These are phyloP conservation scores for Timandra comae DNA, from an alignment of 2,888 invertebrate species.

Conservation along the genomic window DNA sequence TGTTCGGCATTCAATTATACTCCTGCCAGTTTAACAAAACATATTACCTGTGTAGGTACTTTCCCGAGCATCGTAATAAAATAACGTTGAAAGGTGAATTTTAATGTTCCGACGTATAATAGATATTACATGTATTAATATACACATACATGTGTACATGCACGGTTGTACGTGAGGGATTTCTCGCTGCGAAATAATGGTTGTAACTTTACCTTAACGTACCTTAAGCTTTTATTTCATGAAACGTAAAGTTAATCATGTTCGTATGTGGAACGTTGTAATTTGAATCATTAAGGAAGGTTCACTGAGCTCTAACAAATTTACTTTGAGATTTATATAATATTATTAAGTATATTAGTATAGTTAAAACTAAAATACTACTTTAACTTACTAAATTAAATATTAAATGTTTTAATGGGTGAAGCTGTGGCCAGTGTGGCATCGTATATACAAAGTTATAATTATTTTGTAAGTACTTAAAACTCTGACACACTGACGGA, in stretches of 20 bases:
- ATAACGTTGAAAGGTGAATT: conserved; percentile 15
- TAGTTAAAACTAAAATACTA: too few species aligned
- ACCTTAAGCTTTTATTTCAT: conserved; percentile 9
- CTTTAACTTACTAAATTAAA: too few species aligned
- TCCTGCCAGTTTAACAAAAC: conserved; percentile 29
- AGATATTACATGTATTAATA: conserved; percentile 7
- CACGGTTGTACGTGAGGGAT: conserved; percentile 2
- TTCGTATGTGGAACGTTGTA: conserved; percentile 1
- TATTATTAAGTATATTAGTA: too few species aligned
- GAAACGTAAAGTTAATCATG: conserved; percentile 7
- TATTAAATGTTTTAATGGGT: too few species aligned
- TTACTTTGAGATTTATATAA: not conserved
- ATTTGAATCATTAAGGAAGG: conserved; percentile 4
- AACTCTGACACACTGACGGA: too few species aligned
- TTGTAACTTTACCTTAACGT: conserved; percentile 9
- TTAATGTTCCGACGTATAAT: conserved; percentile 12
- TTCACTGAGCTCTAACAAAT: too few species aligned
- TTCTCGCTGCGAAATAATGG: conserved; percentile 11
- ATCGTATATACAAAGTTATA: too few species aligned
- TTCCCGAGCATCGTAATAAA: conserved; percentile 11
- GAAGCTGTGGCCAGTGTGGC: too few species aligned
- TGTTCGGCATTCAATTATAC: conserved; percentile 40
- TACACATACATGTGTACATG: not conserved
- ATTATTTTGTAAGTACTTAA: too few species aligned
- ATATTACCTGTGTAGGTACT: conserved; percentile 4